These are phyloP conservation scores for Meloidogyne exigua DNA, from an alignment of 1,140 invertebrate genomes.

Conservation along the genomic window DNA sequence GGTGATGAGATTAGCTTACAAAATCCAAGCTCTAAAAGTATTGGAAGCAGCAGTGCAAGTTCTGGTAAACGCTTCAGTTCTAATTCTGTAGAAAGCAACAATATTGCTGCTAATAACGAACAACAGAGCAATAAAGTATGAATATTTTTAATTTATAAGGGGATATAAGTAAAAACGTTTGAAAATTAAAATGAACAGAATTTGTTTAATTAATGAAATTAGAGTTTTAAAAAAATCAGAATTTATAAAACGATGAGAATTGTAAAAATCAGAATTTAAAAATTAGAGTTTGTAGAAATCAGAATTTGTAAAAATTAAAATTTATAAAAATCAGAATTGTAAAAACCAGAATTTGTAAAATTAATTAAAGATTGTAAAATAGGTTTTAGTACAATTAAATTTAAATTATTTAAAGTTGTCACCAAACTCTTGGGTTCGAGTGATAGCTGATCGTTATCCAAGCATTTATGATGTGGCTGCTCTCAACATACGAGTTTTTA, in stretches of 20 bases:
- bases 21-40: constrained; percentile 33
- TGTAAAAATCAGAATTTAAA: background rate
- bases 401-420: background rate
- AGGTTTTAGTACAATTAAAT: background rate
- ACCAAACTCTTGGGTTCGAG: constrained; percentile 32
- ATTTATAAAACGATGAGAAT: background rate
- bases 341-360: background rate
- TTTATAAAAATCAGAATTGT: background rate
- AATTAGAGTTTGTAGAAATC: background rate
- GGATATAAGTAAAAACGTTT: no score
- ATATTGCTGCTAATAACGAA: constrained; percentile 1
- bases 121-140: background rate
- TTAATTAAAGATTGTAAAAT: background rate
- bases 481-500: constrained; percentile 39
- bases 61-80: constrained; percentile 43
- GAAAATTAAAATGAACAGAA: background rate
- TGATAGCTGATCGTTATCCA: constrained; percentile 42
- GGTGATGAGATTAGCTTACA: constrained; percentile 32
- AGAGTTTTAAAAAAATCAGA: background rate
- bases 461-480: constrained; percentile 52
- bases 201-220: no score
- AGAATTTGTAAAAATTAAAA: background rate
- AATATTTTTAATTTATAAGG: background rate
- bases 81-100: constrained; percentile 28
- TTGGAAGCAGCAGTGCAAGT: constrained; percentile 20